Evolutionary conservation across 2,888 invertebrate species (phyloP), one percentile per base, ranked within the genome.

Genomic region (Sinotaia quadrata): DNA sequence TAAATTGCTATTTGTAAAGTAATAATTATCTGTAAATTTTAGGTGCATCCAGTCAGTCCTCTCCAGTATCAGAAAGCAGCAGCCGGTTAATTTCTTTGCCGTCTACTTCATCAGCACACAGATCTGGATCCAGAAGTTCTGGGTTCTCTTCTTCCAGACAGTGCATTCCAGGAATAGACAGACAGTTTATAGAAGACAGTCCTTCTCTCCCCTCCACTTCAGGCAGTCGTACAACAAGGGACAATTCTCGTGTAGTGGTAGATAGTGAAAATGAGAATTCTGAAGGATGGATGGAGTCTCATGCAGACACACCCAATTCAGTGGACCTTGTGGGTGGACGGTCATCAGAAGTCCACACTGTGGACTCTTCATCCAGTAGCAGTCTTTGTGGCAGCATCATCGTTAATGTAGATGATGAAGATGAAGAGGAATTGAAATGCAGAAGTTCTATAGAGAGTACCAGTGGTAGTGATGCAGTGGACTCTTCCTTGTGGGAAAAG

Each of bases 341-440:
- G n/a, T 65, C 56, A 1, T 54, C 54, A 37, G 65, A 65, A 37
- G 52, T 44, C 31, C 65, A 65, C 44, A 65, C 27, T 10, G 21
- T 65, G 24, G 65, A 65, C 37, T 65, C 65, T 33, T 65, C 65
- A 10, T 56, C 65, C 56, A 52, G 31, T 41, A 63, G 63, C 54
- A 63, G 52, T n/a, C 15, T 63, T 33, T 49, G 36, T 4, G 37
- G 62, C 52, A 54, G 62, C 54, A 36, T 29, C 3, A 31, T 37
- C 5, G 62, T 37, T 33, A 44, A 36, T 5, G 41, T 63, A 15
- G 65, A 65, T 37, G 37, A 21, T 15, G 65, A 65, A 24, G 56
- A 65, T 12, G 33, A 27, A 47, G 33, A 1, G 21, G 37, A 21
- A 5, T 4, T 4, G 54, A 37, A 24, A 1, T 41, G 41, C 41